These are phyloP conservation scores for Bicyclus anynana DNA, from an alignment of 1,140 invertebrate species.

Conservation along the genomic window DNA sequence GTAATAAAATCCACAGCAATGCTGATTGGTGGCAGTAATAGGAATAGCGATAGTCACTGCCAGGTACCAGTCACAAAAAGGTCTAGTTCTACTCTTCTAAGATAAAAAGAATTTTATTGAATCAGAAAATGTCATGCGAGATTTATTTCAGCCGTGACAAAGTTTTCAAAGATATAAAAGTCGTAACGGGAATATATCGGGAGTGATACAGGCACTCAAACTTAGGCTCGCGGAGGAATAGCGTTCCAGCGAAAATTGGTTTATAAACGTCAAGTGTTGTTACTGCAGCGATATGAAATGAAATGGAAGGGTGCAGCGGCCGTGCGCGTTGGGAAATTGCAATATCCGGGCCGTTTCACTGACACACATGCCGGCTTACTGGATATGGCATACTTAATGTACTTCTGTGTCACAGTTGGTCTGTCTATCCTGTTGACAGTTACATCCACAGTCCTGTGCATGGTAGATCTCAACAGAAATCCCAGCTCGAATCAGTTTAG, in stretches of 20 bases:
- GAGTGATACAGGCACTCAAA: constrained; percentile 12
- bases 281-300: constrained; percentile 41
- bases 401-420: no score
- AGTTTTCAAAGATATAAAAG: not conserved
- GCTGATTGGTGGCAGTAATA: no score
- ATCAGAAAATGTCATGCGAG: not conserved
- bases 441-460: no score
- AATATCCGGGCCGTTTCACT: constrained; percentile 45
- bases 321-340: constrained; percentile 51
- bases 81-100: no score
- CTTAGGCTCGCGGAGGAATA: constrained; percentile 2
- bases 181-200: constrained; percentile 4
- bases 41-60: no score
- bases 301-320: constrained; percentile 44
- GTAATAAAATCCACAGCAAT: no score
- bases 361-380: constrained; percentile 21
- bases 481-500: no score
- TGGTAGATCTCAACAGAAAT: no score
- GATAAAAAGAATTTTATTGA: not conserved
- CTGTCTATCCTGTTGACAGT: no score
- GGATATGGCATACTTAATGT: constrained; percentile 25
- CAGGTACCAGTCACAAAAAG: no score
- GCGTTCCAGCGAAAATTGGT: constrained; percentile 11
- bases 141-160: not conserved
- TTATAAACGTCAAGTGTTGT: constrained; percentile 20